Base-by-base conservation (phyloP, 2,888 invertebrate genomes). In the Pollenia amentaria region DNA sequence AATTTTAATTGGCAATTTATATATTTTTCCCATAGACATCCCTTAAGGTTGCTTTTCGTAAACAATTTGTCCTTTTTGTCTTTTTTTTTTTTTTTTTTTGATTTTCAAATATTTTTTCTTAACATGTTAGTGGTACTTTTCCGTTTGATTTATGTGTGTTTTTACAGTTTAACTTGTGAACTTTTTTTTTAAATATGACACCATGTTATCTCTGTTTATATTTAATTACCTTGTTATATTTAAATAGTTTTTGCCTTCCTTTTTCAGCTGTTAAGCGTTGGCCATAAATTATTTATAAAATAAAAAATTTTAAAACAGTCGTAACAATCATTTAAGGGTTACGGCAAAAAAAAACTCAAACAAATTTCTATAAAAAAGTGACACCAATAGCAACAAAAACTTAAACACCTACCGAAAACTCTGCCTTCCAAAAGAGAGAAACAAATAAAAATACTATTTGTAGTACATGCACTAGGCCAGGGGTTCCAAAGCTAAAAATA, bases 211-310 rank as follows among this genome's bases (percentile, higher is more conserved):
- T 6, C 4, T 12, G 42, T 40, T n/a, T 0, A 40, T 80, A 55
- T 65, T 65, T 80, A 80, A 80, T 80, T 73, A 72, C 55, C 80
- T 55, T 80, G 80, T 80, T 65, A 80, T 73, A 80, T 80, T 55
- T 72, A 64, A 73, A 73, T 73, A 65, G 72, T 73, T 44, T 70
- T 70, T 62, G 72, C 64, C 44, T 14, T 12, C 16, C 3, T 72
- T 62, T 75, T 51, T 21, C 18, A 48, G 29, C 65, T 6, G 16
- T 67, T 81, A 81, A 81, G 57, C 73, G 80, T 53, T 73, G 73
- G 65, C 64, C 65, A 81, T 81, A 81, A 73, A 81, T 81, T 73
- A 81, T 81, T 65, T 81, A 73, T 73, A 73, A 65, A 73, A 65
- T 55, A 72, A 65, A 72, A 67, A 64, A 80, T 10, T 48, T 12